Conservation (phyloP, 2,797 vertebrate genomes). For the Cephalopachus bancanus region DNA sequence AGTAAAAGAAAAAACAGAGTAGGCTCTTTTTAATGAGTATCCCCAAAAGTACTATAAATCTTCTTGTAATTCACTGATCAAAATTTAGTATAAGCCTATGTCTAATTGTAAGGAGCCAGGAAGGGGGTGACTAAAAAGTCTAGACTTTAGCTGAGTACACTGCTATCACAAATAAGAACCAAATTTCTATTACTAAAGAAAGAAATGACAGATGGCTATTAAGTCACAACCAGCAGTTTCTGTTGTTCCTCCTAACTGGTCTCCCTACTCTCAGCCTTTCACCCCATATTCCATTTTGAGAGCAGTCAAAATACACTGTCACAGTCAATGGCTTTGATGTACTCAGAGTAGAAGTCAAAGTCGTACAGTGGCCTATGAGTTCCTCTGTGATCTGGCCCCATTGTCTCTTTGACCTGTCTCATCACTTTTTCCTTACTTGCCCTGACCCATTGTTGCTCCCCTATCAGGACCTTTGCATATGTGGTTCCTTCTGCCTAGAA, state of each 20-base stretch:
- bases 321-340: neutral
- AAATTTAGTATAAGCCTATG: neutral
- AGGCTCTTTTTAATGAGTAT: neutral
- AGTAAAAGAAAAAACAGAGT: neutral
- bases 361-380: neutral
- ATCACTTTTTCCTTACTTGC: neutral
- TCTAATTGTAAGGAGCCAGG: neutral
- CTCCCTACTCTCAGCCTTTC: neutral
- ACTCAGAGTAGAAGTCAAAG: neutral
- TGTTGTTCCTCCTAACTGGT: neutral
- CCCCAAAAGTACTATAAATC: neutral
- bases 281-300: rapidly evolving
- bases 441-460: neutral
- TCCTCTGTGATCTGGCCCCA: neutral
- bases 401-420: neutral
- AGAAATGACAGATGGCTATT: neutral
- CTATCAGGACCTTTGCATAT: neutral
- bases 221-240: neutral
- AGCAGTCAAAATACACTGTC: neutral
- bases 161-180: neutral
- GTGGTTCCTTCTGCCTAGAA: neutral
- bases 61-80: neutral
- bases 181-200: neutral
- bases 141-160: neutral
- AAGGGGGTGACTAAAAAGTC: neutral